Evolutionary conservation across 2,113 vertebrate species (phyloP).

Genomic region (Notechis scutatus): DNA sequence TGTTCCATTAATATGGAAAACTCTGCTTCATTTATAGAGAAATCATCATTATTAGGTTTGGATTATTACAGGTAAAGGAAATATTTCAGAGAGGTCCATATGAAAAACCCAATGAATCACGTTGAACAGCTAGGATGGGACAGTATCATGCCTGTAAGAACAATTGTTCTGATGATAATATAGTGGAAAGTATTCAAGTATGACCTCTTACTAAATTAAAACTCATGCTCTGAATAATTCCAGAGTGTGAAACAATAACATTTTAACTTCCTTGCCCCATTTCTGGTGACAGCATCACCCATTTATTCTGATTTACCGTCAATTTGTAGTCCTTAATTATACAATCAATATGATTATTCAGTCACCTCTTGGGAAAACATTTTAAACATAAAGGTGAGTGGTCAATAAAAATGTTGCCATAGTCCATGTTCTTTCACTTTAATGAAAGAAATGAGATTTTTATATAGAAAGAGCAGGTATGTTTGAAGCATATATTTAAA

Average conservation of each 20-base stretch:
- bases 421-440: slow-evolving; percentile 23
- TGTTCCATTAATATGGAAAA: neutral
- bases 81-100: neutral
- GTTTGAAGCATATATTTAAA: slow-evolving; percentile 71
- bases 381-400: slow-evolving; percentile 37
- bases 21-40: neutral
- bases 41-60: neutral
- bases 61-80: neutral
- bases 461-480: slow-evolving; percentile 55
- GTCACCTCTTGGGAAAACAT: slow-evolving; percentile 34
- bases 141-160: neutral
- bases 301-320: slow-evolving; percentile 11
- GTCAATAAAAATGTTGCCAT: slow-evolving; percentile 33
- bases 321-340: neutral
- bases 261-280: too few species aligned
- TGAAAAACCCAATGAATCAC: neutral
- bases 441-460: slow-evolving; percentile 32
- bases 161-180: neutral
- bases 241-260: neutral
- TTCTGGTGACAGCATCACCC: neutral
- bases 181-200: neutral
- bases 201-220: neutral
- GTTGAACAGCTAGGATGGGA: neutral
- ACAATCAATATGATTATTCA: neutral
- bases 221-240: neutral